Percentiles rank a stretch among this genome's conserved stretches.
These are phyloP conservation scores for Chrysemys picta DNA, from an alignment of 2,113 vertebrate genomes.

Conservation along the genomic window DNA sequence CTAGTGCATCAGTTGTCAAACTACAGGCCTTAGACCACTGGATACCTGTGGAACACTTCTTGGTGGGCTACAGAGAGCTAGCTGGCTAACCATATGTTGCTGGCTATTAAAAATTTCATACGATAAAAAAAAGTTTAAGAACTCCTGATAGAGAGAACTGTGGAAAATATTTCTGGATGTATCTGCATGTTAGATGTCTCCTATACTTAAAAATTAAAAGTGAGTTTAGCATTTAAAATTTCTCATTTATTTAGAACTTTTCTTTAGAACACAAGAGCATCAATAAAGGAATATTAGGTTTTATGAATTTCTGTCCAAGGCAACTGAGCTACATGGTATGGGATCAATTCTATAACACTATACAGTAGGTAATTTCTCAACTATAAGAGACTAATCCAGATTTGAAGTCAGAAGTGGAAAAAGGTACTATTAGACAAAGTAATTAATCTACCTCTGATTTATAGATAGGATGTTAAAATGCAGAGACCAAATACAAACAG, in stretches of 20 bases:
- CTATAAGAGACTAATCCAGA: background rate
- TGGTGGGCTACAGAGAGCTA: background rate
- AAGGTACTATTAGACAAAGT: too few relatives aligned
- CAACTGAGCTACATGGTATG: background rate
- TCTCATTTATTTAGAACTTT: background rate
- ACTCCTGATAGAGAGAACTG: background rate
- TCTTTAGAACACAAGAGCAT: background rate
- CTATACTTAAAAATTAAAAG: background rate
- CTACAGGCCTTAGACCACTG: background rate
- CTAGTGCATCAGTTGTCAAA: background rate
- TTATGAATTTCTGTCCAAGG: background rate
- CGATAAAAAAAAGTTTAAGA: background rate
- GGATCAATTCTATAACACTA: background rate
- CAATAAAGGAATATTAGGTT: background rate
- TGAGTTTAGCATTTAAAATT: background rate
- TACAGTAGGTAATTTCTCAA: background rate
- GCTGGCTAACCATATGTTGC: background rate
- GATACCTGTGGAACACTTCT: background rate
- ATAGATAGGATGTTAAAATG: background rate
- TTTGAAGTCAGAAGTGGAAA: background rate
- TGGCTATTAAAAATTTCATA: background rate
- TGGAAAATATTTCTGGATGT: too few relatives aligned
- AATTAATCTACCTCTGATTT: background rate
- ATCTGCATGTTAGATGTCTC: background rate
- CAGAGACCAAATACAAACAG: background rate